Evolutionary conservation across 2,888 invertebrate genomes (phyloP), one percentile per base, ranked within the genome.

Genomic region (Ochropacha duplaris): DNA sequence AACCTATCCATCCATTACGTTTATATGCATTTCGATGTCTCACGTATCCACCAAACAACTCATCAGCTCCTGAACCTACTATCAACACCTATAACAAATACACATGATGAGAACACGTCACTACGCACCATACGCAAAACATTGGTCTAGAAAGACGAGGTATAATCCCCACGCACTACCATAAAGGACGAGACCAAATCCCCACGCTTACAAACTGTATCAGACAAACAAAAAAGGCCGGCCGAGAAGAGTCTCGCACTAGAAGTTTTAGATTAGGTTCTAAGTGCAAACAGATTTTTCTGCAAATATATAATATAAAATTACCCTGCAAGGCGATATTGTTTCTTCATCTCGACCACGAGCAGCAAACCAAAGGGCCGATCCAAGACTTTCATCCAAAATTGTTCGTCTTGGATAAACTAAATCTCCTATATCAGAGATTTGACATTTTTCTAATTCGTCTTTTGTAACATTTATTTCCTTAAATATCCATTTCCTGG

Each of bases 311-410:
- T 31, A 12, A 9, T 2, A 9, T 2, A 14, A 36, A n/a, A 51
- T 84, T 90, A 95, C 95, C 83, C 96, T 94, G 68, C 95, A 94
- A 22, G 95, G 88, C 39, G 96, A 95, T 58, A 78, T 81, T 62
- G 93, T 94, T 4, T 66, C 56, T 12, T 74, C 69, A 54, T 95
- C 96, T 63, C 88, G 78, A 4, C 96, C 98, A 74, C 96, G 93
- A 52, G 98, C 95, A 24, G 99, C 99, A 94, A 99, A 99, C 99
- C 99, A 99, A 51, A 97, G 91, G n/a, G 97, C 99, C 81, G 97
- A 97, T 0, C 99, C 99, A 55, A 99, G 94, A 78, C 98, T 98
- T 85, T 99, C 99, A 91, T 99, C 99, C 54, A 99, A 88, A 59
- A 99, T 95, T 1, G 98, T 97, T 68, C 94, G 93, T 56, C 97